phyloP scores from a whole-genome alignment of 2,888 invertebrate genomes.

The Pristionchus arcanus region DNA sequence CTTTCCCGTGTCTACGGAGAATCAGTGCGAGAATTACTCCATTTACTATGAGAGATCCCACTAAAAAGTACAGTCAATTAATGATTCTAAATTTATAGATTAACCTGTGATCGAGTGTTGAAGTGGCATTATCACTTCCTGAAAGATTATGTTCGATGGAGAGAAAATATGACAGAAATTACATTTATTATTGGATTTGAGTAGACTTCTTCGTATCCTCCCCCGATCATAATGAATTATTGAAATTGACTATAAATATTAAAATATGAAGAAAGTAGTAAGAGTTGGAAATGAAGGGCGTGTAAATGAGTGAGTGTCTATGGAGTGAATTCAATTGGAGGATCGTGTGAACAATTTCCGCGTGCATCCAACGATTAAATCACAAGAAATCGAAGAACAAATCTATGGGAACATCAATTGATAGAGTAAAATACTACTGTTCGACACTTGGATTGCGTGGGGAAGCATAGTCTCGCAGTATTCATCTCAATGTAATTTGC shows the following conservation, averaged over 20 bases:
- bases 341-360: neutral
- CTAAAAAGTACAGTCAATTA: neutral
- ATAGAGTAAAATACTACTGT: neutral
- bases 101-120: neutral
- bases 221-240: neutral
- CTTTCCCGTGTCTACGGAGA: neutral
- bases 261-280: neutral
- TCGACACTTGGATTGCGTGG: neutral
- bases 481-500: neutral
- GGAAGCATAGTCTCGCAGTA: neutral
- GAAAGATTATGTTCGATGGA: neutral
- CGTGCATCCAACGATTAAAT: neutral
- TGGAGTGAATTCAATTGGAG: neutral
- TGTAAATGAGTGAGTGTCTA: neutral
- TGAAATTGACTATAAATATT: too few relatives aligned
- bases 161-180: neutral
- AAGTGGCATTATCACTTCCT: constrained; percentile 23
- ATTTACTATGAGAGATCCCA: constrained; percentile 33
- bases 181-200: constrained; percentile 15
- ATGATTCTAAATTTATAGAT: neutral
- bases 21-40: neutral
- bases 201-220: constrained; percentile 31
- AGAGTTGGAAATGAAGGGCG: neutral
- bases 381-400: neutral
- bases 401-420: neutral